A percentile compares a stretch with the other conserved stretches of the same genome.
Conservation (phyloP, 1,140 invertebrate genomes). For the Euglossa dilemma region DNA sequence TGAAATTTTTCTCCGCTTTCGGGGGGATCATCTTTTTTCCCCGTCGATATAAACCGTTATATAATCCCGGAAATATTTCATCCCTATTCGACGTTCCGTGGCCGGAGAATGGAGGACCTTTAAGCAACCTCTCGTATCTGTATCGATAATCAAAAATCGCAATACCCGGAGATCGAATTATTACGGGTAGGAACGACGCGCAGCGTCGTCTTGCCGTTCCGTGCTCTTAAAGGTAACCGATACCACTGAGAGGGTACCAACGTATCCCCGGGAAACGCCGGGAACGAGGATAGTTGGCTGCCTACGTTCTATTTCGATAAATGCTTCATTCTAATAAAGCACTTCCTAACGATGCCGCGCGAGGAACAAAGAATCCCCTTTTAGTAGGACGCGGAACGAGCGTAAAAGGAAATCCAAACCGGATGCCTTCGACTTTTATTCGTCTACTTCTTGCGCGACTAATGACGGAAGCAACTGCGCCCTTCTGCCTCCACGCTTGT, state of each 20-base stretch:
- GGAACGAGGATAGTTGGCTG: no score
- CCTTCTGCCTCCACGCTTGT: neutral
- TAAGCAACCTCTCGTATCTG: neutral
- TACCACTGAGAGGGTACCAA: no score
- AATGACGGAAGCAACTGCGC: neutral
- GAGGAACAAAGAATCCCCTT: neutral
- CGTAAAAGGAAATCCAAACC: neutral
- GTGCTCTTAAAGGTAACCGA: no score
- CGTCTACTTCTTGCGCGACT: neutral
- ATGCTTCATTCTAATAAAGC: neutral
- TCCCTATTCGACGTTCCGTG: neutral
- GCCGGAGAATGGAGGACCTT: neutral
- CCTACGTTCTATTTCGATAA: no score
- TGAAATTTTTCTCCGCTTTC: neutral
- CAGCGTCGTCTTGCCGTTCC: no score
- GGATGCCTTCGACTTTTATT: neutral
- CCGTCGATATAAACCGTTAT: neutral
- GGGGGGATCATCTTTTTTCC: neutral
- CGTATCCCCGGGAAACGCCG: no score
- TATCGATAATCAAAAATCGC: neutral
- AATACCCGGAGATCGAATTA: no score
- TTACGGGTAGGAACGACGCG: no score
- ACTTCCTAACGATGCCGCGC: neutral
- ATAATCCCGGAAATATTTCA: neutral
- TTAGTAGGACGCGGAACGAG: neutral